Evolutionary conservation across 2,797 vertebrate genomes (phyloP), one percentile per base, ranked within the genome.

Genomic region (Bradypodion pumilum): DNA sequence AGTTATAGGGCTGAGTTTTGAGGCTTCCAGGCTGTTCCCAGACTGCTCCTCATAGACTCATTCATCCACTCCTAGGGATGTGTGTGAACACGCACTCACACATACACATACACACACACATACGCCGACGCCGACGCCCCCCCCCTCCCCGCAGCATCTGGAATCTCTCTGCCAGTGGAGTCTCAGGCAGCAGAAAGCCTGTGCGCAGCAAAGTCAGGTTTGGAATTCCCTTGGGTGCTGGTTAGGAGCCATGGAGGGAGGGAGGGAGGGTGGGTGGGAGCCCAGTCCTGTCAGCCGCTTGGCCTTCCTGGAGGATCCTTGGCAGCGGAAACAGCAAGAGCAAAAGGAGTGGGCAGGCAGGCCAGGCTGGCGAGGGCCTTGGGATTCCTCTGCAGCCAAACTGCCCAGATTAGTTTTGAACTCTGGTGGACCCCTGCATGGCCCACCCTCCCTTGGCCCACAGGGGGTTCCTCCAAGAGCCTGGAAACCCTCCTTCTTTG

Each of bases 401-500:
- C 81, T 19, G 21, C 52, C 88, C 77, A 65, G 84, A 80, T 89
- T 29, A 16, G 16, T 3, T n/a, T n/a, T 56, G 60, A 44, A 21
- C n/a, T n/a, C n/a, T n/a, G n/a, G n/a, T 56, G 4, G 52, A 56
- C 52, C 52, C 52, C 52, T 19, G 16, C n/a, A n/a, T n/a, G n/a
- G 52, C 52, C 52, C 52, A 56, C 52, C 52, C 8, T 56, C 52
- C 46, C 46, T 49, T 7, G 46, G 46, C 46, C 13, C 46, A 49
- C 4, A 12, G 46, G n/a, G n/a, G n/a, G n/a, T n/a, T n/a, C n/a
- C 37, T 84, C 74, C 59, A 35, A 49, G 59, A 86, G 68, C 84
- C 76, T 29, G 73, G 90, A 88, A 86, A 91, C 89, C 88, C 90
- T 80, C 90, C 88, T 81, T 87, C 92, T 86, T 79, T 86, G 56